These are phyloP conservation scores for Crypturellus tataupa DNA, from an alignment of 2,797 vertebrate species.

Conservation along the genomic window DNA sequence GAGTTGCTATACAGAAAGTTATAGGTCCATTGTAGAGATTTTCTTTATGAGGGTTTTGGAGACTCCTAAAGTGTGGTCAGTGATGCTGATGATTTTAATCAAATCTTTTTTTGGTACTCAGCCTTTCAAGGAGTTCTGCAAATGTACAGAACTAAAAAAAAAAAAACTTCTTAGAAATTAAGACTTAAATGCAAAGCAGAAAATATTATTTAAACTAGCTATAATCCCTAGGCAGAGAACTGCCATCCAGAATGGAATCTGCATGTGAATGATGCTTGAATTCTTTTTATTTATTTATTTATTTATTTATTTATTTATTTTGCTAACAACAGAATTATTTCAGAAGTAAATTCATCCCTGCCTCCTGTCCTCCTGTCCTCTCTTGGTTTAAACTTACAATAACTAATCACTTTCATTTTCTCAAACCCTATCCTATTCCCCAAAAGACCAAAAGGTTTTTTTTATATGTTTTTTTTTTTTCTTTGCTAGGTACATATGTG, in stretches of 20 bases:
- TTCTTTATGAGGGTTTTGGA: background rate
- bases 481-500: background rate
- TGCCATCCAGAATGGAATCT: background rate
- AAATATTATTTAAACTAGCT: background rate
- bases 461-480: background rate
- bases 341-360: background rate
- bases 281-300: background rate
- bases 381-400: background rate
- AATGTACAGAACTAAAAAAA: background rate
- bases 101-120: background rate
- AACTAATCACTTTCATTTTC: background rate
- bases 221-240: background rate
- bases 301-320: no score
- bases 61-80: background rate
- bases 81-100: accelerated
- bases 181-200: background rate
- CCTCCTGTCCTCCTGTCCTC: background rate
- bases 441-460: background rate
- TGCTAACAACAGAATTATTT: background rate
- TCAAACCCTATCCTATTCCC: background rate
- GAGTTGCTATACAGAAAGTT: background rate
- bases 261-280: background rate
- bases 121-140: background rate
- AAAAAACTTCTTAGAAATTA: background rate
- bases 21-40: background rate